Conservation (phyloP, 2,888 invertebrate genomes). For the Hyposoter didymator region DNA sequence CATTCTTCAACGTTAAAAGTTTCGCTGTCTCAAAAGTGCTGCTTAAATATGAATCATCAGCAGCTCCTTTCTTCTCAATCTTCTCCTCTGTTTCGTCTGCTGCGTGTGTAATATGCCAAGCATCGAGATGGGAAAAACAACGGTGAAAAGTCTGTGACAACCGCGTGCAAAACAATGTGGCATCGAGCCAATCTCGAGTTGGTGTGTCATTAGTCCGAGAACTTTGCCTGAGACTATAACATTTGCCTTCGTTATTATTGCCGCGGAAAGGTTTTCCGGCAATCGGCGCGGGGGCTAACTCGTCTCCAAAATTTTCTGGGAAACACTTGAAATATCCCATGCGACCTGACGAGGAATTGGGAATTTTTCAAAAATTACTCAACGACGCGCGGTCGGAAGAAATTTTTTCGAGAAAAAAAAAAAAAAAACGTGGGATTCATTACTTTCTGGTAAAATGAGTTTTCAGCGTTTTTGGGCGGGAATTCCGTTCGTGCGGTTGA, state of each 20-base stretch:
- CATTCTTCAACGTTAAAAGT: slow-evolving; percentile 49
- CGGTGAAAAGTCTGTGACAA: slow-evolving; percentile 32
- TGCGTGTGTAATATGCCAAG: background rate
- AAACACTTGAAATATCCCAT: slow-evolving; percentile 1
- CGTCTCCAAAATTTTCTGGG: background rate
- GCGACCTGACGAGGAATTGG: too few species aligned
- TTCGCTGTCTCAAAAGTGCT: slow-evolving; percentile 38
- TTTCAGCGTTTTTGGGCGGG: background rate
- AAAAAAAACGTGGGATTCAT: background rate
- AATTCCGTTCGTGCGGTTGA: background rate
- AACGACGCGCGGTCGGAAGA: background rate
- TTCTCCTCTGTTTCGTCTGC: background rate
- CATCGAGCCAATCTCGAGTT: slow-evolving; percentile 57
- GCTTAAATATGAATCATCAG: slow-evolving; percentile 59
- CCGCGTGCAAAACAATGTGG: slow-evolving; percentile 47
- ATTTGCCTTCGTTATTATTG: slow-evolving; percentile 35
- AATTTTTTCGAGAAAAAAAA: background rate
- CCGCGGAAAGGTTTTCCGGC: slow-evolving; percentile 25
- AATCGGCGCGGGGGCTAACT: slow-evolving; percentile 5
- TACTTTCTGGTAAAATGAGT: background rate
- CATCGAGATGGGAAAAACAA: background rate
- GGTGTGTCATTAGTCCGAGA: slow-evolving; percentile 38
- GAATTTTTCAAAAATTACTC: too few species aligned
- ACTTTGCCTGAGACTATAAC: slow-evolving; percentile 41
- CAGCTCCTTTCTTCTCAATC: slow-evolving; percentile 9